Base-by-base conservation (phyloP, 2,797 vertebrate species). In the Rhynchotus rufescens region DNA sequence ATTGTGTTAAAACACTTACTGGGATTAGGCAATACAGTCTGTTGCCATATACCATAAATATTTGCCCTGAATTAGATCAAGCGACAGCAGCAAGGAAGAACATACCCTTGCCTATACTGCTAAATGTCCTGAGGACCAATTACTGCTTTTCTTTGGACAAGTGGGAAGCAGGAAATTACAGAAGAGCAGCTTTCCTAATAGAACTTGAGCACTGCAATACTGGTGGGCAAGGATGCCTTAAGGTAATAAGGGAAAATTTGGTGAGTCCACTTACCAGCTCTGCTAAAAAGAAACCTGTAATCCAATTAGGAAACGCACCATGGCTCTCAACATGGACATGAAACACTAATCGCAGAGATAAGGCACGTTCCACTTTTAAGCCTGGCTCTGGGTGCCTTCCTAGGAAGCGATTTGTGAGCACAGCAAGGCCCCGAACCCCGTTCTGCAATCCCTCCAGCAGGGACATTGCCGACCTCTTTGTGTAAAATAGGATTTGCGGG, bases 401-500 rank as follows among this genome's bases (percentile, higher is more conserved):
- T 3, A 6, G 19, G 30, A 60, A 65, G 21, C 7, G 2, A 1
- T 28, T 67, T 57, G 30, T 54, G 40, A 71, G 25, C 19, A n/a
- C 54, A 30, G 25, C 49, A 28, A 67, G 54, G 26, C 2, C 1
- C n/a, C 2, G 3, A 47, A 28, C 4, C 10, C 38, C 26, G 19
- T 75, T 44, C 66, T 78, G 72, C 32, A 75, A 81, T 78, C 13
- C 11, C 32, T 86, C 62, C 28, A 52, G 47, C 0, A 1, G 51
- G 56, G 36, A 28, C 1, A 1, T 15, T 1, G 36, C 23, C 62
- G 38, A 62, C 9, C 45, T 54, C 51, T 80, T n/a, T 65, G 59
- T 49, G 45, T 79, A 61, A 49, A 44, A 72, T 44, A 7, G 74
- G 57, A 65, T 86, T 93, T 89, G 80, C 23, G 28, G 51, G 57